These are phyloP conservation scores for Macropus fuliginosus DNA, from an alignment of 2,797 vertebrate species.

Conservation along the genomic window DNA sequence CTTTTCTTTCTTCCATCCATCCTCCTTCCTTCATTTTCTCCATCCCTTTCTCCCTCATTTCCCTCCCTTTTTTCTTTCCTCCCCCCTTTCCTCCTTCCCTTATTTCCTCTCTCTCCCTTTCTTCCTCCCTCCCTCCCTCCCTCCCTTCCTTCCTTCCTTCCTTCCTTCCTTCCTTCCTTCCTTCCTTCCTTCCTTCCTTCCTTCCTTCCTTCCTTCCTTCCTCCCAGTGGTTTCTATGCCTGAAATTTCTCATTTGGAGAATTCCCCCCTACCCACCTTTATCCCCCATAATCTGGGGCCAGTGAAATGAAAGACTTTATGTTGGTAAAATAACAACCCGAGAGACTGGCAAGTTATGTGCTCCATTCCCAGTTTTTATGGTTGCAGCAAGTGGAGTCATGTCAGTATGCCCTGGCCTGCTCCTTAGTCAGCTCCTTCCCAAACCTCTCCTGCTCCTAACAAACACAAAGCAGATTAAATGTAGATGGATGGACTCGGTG, in stretches of 20 bases:
- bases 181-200: not conserved
- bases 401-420: not conserved
- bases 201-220: no score
- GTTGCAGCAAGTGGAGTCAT: not conserved
- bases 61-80: no score
- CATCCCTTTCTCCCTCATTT: no score
- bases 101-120: no score
- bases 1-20: not conserved
- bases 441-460: conserved; percentile 16
- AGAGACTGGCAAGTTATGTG: not conserved
- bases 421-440: not conserved
- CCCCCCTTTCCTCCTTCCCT: no score
- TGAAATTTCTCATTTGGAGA: not conserved
- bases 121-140: no score
- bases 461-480: conserved; percentile 6
- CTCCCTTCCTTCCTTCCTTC: not conserved
- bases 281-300: not conserved
- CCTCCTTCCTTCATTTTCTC: no score
- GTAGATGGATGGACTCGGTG: conserved; percentile 51
- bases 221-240: not conserved
- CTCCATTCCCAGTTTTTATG: not conserved
- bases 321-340: not conserved
- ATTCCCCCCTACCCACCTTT: rapidly evolving
- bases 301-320: conserved; percentile 49
- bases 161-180: no score